phyloP scores from a whole-genome alignment of 2,113 vertebrate species.

The Motacilla tschutschensis region DNA sequence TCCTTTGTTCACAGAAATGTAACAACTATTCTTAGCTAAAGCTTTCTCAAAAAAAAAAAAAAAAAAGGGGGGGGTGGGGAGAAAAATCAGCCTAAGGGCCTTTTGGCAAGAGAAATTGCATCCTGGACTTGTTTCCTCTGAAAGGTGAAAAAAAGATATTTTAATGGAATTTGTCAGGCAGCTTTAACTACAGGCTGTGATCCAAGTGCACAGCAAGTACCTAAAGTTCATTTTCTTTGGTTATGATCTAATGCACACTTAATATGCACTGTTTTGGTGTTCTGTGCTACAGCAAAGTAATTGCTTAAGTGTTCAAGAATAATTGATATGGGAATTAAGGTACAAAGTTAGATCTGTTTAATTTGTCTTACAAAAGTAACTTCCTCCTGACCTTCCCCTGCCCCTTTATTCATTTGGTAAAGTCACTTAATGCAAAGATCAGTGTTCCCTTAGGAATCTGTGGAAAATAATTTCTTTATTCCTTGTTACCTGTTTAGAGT shows the following conservation, averaged over 20 bases:
- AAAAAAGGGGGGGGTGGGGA: rapidly evolving
- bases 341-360: background rate
- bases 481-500: background rate
- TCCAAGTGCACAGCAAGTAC: background rate
- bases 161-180: background rate
- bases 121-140: background rate
- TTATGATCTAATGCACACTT: background rate
- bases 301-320: background rate
- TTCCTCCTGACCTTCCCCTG: background rate
- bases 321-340: background rate
- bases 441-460: background rate
- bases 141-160: background rate
- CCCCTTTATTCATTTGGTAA: background rate
- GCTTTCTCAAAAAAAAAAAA: background rate
- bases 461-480: background rate
- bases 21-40: background rate
- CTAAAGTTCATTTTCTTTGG: background rate
- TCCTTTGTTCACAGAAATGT: background rate
- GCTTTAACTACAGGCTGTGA: background rate
- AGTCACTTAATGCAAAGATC: background rate
- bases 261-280: background rate
- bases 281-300: background rate
- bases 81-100: background rate
- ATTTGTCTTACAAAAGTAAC: background rate
- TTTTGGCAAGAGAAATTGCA: background rate